Evolutionary conservation across 1,140 invertebrate genomes (phyloP).

Genomic region (Helicoverpa armigera): DNA sequence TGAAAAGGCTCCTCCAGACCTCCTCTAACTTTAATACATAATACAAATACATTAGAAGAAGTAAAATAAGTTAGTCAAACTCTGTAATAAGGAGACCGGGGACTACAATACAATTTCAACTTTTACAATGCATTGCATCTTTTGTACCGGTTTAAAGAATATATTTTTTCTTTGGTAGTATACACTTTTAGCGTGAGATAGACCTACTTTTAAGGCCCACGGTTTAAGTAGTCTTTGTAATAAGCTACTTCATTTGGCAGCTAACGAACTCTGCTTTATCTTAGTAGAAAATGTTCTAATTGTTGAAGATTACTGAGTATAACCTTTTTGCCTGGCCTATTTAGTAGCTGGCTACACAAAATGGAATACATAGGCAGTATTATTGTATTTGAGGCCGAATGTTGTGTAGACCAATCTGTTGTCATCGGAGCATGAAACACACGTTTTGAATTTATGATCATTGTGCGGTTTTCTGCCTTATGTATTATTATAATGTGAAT

Average conservation of each 20-base stretch:
- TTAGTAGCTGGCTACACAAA: background rate
- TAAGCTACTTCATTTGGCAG: slow-evolving; percentile 16
- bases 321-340: background rate
- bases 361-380: background rate
- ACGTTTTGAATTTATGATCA: slow-evolving; percentile 37
- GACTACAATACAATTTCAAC: slow-evolving; percentile 27
- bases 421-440: slow-evolving; percentile 34
- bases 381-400: slow-evolving; percentile 9
- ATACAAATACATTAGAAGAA: background rate
- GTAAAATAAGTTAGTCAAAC: slow-evolving; percentile 23
- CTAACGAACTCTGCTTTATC: background rate
- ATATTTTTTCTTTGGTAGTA: background rate
- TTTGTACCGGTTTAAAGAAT: background rate
- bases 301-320: background rate
- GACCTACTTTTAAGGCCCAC: background rate
- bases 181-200: background rate
- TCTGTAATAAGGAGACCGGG: slow-evolving; percentile 11
- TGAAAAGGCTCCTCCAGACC: background rate
- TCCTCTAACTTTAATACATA: slow-evolving; percentile 3
- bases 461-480: slow-evolving; percentile 28
- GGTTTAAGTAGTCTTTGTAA: background rate
- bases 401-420: slow-evolving; percentile 30
- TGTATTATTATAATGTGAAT: slow-evolving; percentile 19
- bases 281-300: background rate
- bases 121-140: slow-evolving; percentile 9